Percentiles rank a stretch among this genome's conserved stretches.
phyloP scores from a whole-genome alignment of 2,888 invertebrate species.

The Ashinkailepas kermadecensis region DNA sequence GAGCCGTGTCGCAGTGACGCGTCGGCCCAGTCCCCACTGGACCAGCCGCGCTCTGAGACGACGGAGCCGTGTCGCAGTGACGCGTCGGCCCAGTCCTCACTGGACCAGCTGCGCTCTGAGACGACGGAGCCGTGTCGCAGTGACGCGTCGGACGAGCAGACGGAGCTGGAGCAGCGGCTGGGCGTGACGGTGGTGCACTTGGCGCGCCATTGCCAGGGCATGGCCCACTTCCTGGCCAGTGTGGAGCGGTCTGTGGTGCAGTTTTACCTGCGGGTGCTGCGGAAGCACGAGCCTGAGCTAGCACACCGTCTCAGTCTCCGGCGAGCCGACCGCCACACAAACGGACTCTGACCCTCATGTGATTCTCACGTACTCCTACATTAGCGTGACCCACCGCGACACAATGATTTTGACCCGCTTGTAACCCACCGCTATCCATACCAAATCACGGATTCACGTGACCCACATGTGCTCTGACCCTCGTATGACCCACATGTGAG shows the following conservation, averaged over 20 bases:
- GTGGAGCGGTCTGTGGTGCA: not conserved
- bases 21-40: not conserved
- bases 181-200: not conserved
- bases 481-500: too few species aligned
- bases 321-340: too few species aligned
- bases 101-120: not conserved
- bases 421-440: too few species aligned
- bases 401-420: too few species aligned
- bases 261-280: not conserved
- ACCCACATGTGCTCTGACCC: too few species aligned
- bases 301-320: not conserved
- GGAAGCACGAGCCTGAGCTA: not conserved
- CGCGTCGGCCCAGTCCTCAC: not conserved
- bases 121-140: not conserved
- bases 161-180: not conserved
- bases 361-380: too few species aligned
- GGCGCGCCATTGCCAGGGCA: not conserved
- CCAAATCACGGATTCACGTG: too few species aligned
- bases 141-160: not conserved
- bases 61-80: not conserved
- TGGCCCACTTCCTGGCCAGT: not conserved
- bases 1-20: not conserved
- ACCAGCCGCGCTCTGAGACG: not conserved
- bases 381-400: too few species aligned
- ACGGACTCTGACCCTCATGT: too few species aligned